Conservation (phyloP, 92 coral and sea anemone species). For the Montipora capitata region DNA sequence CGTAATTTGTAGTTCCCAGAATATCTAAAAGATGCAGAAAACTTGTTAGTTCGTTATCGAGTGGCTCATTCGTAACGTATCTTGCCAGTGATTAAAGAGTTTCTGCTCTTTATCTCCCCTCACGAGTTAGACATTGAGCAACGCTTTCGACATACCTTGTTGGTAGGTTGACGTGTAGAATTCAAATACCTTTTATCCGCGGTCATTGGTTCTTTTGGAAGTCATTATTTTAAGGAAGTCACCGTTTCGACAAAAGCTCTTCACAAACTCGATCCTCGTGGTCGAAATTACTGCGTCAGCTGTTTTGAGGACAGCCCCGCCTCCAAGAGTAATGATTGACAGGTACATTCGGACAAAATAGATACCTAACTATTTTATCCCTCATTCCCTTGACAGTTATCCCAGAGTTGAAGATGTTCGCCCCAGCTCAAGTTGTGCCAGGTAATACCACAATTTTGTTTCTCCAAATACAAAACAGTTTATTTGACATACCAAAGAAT, state of each 20-base stretch:
- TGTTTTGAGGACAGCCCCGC: constrained; percentile 18
- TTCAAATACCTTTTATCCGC: not conserved
- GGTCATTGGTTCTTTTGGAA: not conserved
- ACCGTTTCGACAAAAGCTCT: not conserved
- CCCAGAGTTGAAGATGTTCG: constrained; percentile 79
- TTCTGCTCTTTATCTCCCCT: not conserved
- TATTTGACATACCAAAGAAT: not conserved
- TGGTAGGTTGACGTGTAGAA: constrained; percentile 9
- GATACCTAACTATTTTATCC: not conserved
- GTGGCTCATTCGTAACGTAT: constrained; percentile 23
- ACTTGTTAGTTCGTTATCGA: not conserved
- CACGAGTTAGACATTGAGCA: constrained; percentile 3
- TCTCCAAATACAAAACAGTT: not conserved
- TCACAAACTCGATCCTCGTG: constrained; percentile 45
- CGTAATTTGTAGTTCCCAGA: constrained; percentile 53
- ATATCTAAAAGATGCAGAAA: constrained; percentile 41
- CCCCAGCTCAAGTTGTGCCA: constrained; percentile 83
- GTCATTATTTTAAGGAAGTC: not conserved
- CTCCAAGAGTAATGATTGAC: constrained; percentile 21
- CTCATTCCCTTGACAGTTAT: constrained; percentile 59
- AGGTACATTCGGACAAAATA: constrained; percentile 13
- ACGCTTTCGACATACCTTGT: not conserved
- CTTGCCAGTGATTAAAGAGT: not conserved
- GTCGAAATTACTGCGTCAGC: constrained; percentile 47
- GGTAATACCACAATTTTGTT: constrained; percentile 36